Evolutionary conservation across 2,113 vertebrate species (phyloP).

Genomic region (Dendropsophus ebraccatus): DNA sequence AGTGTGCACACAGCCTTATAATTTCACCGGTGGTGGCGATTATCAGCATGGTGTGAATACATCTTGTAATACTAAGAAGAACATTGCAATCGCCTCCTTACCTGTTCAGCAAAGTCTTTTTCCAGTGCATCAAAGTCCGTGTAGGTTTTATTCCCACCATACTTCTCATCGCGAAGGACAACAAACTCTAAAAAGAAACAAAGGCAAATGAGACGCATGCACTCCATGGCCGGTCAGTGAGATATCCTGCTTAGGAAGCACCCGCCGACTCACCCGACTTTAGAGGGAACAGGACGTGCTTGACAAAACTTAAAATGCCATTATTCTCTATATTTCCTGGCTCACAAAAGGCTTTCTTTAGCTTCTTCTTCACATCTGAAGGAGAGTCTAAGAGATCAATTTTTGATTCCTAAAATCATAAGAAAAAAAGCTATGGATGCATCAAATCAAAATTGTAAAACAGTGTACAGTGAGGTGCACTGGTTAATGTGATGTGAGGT

Average conservation of each 20-base stretch:
- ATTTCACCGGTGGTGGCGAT: too few species aligned
- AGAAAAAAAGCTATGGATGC: too few species aligned
- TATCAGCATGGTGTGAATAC: background rate
- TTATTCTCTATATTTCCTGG: slow-evolving; percentile 96
- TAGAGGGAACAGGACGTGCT: slow-evolving; percentile 90
- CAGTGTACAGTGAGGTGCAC: too few species aligned
- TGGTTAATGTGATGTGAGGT: too few species aligned
- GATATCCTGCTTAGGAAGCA: background rate
- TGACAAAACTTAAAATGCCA: slow-evolving; percentile 91
- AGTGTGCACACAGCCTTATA: background rate
- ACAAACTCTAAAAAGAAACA: slow-evolving; percentile 84
- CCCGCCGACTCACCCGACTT: slow-evolving; percentile 78
- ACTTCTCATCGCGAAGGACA: slow-evolving; percentile 90
- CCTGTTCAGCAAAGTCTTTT: slow-evolving; percentile 91
- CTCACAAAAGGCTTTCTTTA: slow-evolving; percentile 97
- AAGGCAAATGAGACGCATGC: slow-evolving; percentile 26
- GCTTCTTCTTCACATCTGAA: slow-evolving; percentile 95
- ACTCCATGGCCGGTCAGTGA: background rate
- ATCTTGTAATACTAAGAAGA: background rate
- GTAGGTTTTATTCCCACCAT: slow-evolving; percentile 93
- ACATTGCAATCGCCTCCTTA: slow-evolving; percentile 61
- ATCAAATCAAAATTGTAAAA: too few species aligned
- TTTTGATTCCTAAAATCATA: slow-evolving; percentile 87
- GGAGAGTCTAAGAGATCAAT: slow-evolving; percentile 93
- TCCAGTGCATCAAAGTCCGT: slow-evolving; percentile 83